phyloP scores from a whole-genome alignment of 2,888 invertebrate species.

The Coenonympha glycerion region DNA sequence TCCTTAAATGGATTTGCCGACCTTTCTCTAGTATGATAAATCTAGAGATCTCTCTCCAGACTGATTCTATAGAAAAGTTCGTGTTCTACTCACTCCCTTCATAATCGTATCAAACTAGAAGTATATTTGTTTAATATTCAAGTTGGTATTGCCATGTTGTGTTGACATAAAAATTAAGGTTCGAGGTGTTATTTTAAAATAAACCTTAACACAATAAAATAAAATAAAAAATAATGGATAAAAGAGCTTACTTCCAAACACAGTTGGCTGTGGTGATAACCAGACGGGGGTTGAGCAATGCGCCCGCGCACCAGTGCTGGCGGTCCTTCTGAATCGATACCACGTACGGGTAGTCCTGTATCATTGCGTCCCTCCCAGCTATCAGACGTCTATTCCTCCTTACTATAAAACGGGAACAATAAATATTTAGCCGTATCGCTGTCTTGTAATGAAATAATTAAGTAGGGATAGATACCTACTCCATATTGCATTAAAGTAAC shows the following conservation, averaged over 20 bases:
- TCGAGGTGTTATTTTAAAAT: background rate
- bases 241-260: constrained; percentile 60
- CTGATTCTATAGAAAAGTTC: no score
- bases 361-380: constrained; percentile 48
- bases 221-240: background rate
- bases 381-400: constrained; percentile 51
- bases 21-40: no score
- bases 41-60: no score
- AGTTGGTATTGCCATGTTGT: no score
- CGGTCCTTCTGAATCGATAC: constrained; percentile 58
- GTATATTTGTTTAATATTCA: no score
- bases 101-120: no score
- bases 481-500: no score
- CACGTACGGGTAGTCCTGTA: constrained; percentile 60
- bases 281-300: constrained; percentile 53
- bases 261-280: constrained; percentile 67
- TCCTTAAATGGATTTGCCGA: no score
- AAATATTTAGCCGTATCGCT: no score
- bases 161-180: background rate
- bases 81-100: no score
- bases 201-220: background rate
- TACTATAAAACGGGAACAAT: constrained; percentile 23
- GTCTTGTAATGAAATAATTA: no score
- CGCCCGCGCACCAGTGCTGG: constrained; percentile 64
- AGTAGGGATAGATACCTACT: no score